Conservation (phyloP, 1,140 invertebrate genomes). For the Ceratina australensis region DNA sequence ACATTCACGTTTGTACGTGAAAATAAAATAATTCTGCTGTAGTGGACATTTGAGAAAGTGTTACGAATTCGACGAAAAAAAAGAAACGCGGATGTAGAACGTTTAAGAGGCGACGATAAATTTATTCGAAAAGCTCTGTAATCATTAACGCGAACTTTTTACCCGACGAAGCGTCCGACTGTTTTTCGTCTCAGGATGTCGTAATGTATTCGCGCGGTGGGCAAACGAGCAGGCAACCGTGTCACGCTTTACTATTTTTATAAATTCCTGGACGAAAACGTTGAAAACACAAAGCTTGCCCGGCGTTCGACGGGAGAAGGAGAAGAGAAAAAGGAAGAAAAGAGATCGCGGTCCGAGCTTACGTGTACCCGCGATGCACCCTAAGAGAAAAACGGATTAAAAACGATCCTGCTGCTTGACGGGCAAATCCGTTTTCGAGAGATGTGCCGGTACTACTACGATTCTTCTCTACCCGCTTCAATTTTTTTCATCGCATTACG, state of each 20-base stretch:
- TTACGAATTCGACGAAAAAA: no score
- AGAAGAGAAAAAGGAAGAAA: not conserved
- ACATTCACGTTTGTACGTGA: not conserved
- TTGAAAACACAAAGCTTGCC: not conserved
- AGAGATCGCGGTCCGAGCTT: not conserved
- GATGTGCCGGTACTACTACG: not conserved
- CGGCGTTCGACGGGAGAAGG: not conserved
- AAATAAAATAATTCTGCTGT: no score
- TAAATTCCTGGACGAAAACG: slow-evolving; percentile 13
- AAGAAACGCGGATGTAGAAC: not conserved
- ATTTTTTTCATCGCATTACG: slow-evolving; percentile 15
- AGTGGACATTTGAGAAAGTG: no score
- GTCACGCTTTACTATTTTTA: slow-evolving; percentile 11
- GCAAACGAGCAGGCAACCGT: not conserved
- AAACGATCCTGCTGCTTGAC: slow-evolving; percentile 5
- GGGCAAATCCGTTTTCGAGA: slow-evolving; percentile 15
- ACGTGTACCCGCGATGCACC: not conserved
- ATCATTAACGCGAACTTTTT: not conserved
- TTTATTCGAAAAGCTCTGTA: not conserved
- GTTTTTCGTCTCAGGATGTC: not conserved
- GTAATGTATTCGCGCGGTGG: not conserved
- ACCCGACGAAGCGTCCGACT: not conserved
- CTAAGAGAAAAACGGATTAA: slow-evolving; percentile 9
- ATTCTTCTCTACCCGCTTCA: not conserved
- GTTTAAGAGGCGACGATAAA: not conserved